Evolutionary conservation across 2,113 vertebrate species (phyloP), one percentile per base, ranked within the genome.

Genomic region (Corythaeola cristata): DNA sequence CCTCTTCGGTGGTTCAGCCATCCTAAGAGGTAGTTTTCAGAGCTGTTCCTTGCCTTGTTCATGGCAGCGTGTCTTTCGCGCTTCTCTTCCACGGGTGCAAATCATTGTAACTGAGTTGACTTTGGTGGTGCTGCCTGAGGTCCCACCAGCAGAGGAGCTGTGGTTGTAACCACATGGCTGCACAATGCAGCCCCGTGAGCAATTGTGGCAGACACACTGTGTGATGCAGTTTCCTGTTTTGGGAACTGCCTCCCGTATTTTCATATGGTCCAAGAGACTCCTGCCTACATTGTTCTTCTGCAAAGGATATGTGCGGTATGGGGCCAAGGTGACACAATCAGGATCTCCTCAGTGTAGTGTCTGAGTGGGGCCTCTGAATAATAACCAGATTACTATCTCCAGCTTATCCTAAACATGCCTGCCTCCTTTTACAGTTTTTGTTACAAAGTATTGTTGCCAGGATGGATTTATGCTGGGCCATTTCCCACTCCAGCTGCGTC

Each of bases 401-500:
- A 56, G 0, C 15, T 96, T 97, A 93, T 49, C 91, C 95, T 96
- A 96, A 97, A 97, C 97, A 96, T 82, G 93, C 81, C 94, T 88
- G 93, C 95, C 93, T 96, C 77, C 78, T 95, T 93, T 85, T 85
- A 89, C 78, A 89, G 87, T 85, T 95, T 88, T 92, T 89, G 81
- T 96, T 94, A 72, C 81, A 58, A 12, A n/a, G 92, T 79, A 96
- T 96, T 97, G 97, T 97, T 85, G 87, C 92, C 94, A 93, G 92
- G 96, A 95, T 94, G 89, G 95, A 96, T 97, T 97, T 97, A 97
- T 96, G 95, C 95, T 94, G 93, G 95, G 91, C 96, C 96, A 96
- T 95, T 97, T 97, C 96, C 97, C 96, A 96, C 89, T 96, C 97
- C 94, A 95, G 93, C 97, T 96, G 95, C 95, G 89, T 97, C 96